Base-by-base conservation (phyloP, 2,888 invertebrate genomes). In the Agriopis aurantiaria region DNA sequence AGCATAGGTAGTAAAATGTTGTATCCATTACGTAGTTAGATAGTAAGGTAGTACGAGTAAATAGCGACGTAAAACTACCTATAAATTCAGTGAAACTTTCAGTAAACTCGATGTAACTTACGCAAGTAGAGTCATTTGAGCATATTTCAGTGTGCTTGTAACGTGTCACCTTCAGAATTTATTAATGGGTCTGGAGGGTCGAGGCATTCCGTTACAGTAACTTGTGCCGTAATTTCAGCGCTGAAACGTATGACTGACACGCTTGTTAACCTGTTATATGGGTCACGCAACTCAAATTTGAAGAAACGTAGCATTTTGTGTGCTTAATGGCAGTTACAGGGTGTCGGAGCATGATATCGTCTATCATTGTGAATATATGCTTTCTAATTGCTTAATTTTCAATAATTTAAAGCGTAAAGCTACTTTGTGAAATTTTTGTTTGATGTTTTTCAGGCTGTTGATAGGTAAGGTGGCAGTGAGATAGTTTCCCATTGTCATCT, bases 211-310 rank as follows among this genome's bases (percentile, higher is more conserved):
- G 57, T 68, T 64, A 70, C 70, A 59, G 71, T 71, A 70, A 48
- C 53, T 71, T 74, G 73, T 74, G 74, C 68, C 59, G 60, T 74
- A 73, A 77, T 77, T 77, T 68, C 65, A 66, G 74, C 69, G 75
- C 69, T 78, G 75, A 75, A 83, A 82, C 70, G 76, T 76, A 70
- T 83, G 82, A 86, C 80, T 81, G 84, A 83, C 82, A 83, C 75
- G 82, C 78, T 78, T 78, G 71, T 73, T 77, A 75, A 64, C 12
- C 58, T 70, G 68, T 68, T 73, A 77, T 77, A 68, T 75, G 65
- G 78, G 78, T 80, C 83, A 82, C 79, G 80, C 74, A 75, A 77
- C 69, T 57, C 41, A 66, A 59, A 58, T 68, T 49, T 65, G 59
- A 67, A 67, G 61, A 53, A 63, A 70, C 61, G 65, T 17, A 56